Conservation (phyloP, 2,113 vertebrate species). For the Ptilonorhynchus violaceus region DNA sequence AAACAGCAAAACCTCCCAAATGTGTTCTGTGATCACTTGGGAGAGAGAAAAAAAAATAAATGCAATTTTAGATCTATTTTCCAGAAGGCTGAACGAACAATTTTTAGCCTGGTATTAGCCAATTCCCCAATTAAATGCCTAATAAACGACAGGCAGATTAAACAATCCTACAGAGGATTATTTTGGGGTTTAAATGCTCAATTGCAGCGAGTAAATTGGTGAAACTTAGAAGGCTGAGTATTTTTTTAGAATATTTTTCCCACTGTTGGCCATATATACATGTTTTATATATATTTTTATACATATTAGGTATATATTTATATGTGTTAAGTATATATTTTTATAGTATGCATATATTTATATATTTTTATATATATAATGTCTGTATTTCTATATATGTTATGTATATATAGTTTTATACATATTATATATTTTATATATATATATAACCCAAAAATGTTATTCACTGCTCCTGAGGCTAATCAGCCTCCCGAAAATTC, state of each 20-base stretch:
- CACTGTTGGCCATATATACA: background rate
- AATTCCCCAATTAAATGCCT: background rate
- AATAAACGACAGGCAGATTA: background rate
- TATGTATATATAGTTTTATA: background rate
- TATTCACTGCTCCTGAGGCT: background rate
- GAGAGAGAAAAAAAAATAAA: background rate
- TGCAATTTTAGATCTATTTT: background rate
- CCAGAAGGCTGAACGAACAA: background rate
- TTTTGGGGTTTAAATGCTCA: background rate
- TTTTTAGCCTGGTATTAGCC: background rate
- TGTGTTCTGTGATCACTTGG: background rate
- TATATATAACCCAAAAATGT: background rate
- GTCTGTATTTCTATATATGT: background rate
- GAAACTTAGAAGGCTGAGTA: background rate
- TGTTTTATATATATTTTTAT: background rate
- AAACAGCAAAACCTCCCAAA: background rate
- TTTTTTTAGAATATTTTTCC: background rate
- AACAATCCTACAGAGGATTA: background rate
- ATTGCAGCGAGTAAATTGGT: background rate
- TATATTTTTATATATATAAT: background rate
- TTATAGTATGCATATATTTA: background rate
- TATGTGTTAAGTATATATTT: background rate
- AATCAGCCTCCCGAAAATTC: background rate
- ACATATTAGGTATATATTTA: background rate
- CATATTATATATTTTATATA: accelerated